Evolutionary conservation across 2,113 vertebrate species (phyloP).

Genomic region (Numenius arquata): DNA sequence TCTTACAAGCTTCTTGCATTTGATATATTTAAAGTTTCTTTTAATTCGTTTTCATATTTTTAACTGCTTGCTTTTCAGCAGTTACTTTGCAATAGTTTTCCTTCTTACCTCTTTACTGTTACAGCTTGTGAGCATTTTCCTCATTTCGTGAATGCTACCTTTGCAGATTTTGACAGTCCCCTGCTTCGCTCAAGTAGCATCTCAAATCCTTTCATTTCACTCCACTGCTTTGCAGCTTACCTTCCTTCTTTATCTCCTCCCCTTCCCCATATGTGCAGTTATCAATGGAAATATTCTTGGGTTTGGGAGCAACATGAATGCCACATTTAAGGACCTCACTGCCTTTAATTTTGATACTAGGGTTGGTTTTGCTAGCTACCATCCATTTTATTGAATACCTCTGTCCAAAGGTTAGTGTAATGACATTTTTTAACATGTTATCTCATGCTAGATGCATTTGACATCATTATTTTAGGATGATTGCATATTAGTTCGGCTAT

Average conservation of each 20-base stretch:
- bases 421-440: not conserved
- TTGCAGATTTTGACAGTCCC: not conserved
- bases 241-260: not conserved
- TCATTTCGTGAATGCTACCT: not conserved
- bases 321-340: not conserved
- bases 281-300: not conserved
- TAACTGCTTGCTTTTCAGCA: not conserved
- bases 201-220: slow-evolving; percentile 1
- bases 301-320: not conserved
- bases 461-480: not conserved
- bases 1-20: not conserved
- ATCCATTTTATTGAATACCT: not conserved
- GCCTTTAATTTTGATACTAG: not conserved
- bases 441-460: not conserved
- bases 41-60: not conserved
- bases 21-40: not conserved
- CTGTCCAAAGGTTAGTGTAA: not conserved
- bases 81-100: not conserved
- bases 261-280: not conserved
- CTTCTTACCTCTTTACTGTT: not conserved
- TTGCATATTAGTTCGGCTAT: not conserved
- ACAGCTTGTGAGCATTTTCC: not conserved
- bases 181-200: not conserved
- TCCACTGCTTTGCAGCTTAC: not conserved
- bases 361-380: not conserved